phyloP scores from a whole-genome alignment of 2,888 invertebrate species.

The Metacarcinus magister region DNA sequence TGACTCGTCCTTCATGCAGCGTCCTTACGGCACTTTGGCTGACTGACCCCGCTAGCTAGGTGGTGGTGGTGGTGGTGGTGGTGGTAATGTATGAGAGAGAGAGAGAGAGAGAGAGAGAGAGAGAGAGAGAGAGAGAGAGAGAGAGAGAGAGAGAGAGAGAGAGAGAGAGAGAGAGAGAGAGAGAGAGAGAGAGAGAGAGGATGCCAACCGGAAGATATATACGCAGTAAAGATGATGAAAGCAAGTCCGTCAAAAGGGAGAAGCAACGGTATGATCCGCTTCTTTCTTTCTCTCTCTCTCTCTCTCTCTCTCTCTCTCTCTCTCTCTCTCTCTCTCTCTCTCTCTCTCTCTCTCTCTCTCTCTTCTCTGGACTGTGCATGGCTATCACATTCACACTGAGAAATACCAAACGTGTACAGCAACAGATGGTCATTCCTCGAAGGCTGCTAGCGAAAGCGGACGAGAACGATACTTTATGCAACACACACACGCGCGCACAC shows the following conservation, averaged over 20 bases:
- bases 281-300: not conserved
- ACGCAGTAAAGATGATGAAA: not conserved
- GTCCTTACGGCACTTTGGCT: conserved; percentile 74
- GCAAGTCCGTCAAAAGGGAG: not conserved
- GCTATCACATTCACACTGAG: not conserved
- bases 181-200: not conserved
- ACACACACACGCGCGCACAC: not conserved
- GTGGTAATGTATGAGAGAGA: not conserved
- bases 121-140: conserved; percentile 49
- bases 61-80: conserved; percentile 47
- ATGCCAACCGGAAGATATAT: not conserved
- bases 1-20: conserved; percentile 65
- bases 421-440: not conserved
- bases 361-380: not conserved
- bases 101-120: conserved; percentile 41
- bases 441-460: not conserved
- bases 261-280: not conserved
- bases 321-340: not conserved
- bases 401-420: conserved; percentile 1
- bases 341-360: conserved; percentile 26
- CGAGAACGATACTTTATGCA: conserved; percentile 8
- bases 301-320: conserved; percentile 5
- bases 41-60: conserved; percentile 52
- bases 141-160: conserved; percentile 26
- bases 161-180: not conserved